Conservation (phyloP, 1,140 invertebrate genomes). For the Solenopsis invicta region DNA sequence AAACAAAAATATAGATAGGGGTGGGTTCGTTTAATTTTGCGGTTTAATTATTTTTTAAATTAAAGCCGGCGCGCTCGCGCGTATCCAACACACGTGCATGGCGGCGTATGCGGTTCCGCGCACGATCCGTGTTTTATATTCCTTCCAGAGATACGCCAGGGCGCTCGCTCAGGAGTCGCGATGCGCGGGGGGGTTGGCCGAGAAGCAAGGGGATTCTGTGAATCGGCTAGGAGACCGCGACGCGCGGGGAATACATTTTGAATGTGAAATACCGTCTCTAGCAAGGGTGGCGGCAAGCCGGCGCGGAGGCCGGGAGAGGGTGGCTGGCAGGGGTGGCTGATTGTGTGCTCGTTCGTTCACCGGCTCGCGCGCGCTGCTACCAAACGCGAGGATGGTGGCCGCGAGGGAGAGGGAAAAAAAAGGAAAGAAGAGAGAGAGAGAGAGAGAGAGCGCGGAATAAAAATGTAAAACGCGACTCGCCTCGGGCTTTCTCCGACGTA, state of each 20-base stretch:
- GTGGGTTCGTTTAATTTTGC: slow-evolving; percentile 80
- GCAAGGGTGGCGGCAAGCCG: slow-evolving; percentile 18
- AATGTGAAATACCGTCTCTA: slow-evolving; percentile 77
- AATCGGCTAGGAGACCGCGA: slow-evolving; percentile 64
- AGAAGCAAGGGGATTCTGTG: slow-evolving; percentile 9
- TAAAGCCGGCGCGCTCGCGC: slow-evolving; percentile 70
- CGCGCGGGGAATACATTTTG: slow-evolving; percentile 64
- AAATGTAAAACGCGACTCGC: slow-evolving; percentile 79
- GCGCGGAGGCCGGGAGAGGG: slow-evolving; percentile 31
- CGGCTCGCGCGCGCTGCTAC: slow-evolving; percentile 26
- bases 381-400: slow-evolving; percentile 27
- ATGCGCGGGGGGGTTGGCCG: slow-evolving; percentile 49
- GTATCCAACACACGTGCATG: not conserved
- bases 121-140: slow-evolving; percentile 77
- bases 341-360: slow-evolving; percentile 74
- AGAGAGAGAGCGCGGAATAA: slow-evolving; percentile 69
- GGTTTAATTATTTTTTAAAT: slow-evolving; percentile 85
- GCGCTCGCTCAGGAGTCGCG: slow-evolving; percentile 60
- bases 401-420: slow-evolving; percentile 60
- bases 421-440: too few relatives aligned
- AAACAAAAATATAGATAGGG: slow-evolving; percentile 61
- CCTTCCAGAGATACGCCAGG: slow-evolving; percentile 78
- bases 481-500: slow-evolving; percentile 63
- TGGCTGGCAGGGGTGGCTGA: slow-evolving; percentile 54
- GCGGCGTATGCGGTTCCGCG: slow-evolving; percentile 26